Base-by-base conservation (phyloP, 1,140 invertebrate species). In the Lordiphosa collinella region DNA sequence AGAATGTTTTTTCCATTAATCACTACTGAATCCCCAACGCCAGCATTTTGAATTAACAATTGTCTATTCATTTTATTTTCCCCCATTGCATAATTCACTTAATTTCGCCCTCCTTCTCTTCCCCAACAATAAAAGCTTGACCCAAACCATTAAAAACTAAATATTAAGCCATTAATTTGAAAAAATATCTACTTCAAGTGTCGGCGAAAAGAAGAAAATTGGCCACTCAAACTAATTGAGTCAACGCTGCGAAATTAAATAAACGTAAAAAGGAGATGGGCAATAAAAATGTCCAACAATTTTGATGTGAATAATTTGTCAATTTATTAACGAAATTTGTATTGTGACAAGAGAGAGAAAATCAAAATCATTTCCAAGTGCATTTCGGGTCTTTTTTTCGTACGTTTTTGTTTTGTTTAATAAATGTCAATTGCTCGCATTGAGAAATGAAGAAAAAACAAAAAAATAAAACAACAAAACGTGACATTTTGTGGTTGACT, bases 401-500 rank as follows among this genome's bases (percentile, higher is more conserved):
- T 3, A 18, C 2, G 12, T 54, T 11, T 43, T 35, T 16, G 3
- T 47, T 32, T 70, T 61, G 38, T 57, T 78, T 78, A 82, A 82
- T 85, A 82, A 82, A 82, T 82, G 79, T 85, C 79, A 82, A 82
- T 85, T 78, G 58, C 44, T 38, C 35, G 25, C 25, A 36, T 55
- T 13, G 55, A 68, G 41, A 63, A 32, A 62, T 22, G 18, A 22
- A 22, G 18, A 22, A 49, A 57, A 60, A 64, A 52, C 69, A 69
- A 31, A 60, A 55, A 58, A 59, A 46, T 52, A 75, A 76, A 78
- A 84, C 76, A 68, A 55, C 67, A 59, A 82, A 82, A 82, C 78
- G 78, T 82, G 78, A 85, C 78, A 82, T 82, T 82, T 82, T 70
- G 63, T 57, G 76, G 79, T 72, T 82, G 78, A 82, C 78, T 85